Evolutionary conservation across 2,797 vertebrate genomes (phyloP), one percentile per base, ranked within the genome.

Genomic region (Clamator glandarius): DNA sequence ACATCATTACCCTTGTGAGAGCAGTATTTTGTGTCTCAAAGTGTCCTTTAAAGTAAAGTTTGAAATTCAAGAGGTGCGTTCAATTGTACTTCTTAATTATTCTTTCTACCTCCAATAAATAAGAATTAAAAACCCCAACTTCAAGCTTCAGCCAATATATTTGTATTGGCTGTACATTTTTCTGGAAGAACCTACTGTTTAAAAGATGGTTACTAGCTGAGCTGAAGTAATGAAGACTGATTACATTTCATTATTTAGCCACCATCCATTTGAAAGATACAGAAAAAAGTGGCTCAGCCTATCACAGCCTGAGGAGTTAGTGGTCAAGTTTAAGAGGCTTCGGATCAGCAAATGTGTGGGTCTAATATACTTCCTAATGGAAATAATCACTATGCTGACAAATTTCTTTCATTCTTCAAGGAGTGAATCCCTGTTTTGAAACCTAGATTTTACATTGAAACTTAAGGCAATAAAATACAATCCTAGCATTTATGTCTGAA

Each of bases 401-500:
- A 91, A 90, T 35, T 10, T 61, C 50, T 69, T 46, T 52, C 54
- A 17, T 42, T 68, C 55, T 66, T 73, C 70, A 46, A 90, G 73
- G n/a, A 63, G 23, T 2, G 48, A 88, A 90, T 59, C 89, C 74
- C 63, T 1, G 12, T 41, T 88, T 78, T 58, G 78, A 86, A 95
- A 86, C 12, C 51, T 5, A 67, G 62, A 89, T 39, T 72, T 44
- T 6, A 15, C 1, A 11, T 36, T 28, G 68, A 52, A 68, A 83
- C 23, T 39, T 31, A 33, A 0, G 3, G 85, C 74, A 78, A 42
- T 84, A 92, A 96, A 92, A 93, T 48, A 69, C 59, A 84, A 88
- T 39, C 91, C 91, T 15, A 69, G 58, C 25, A 13, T 89, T 95
- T 48, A 33, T 20, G 55, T 41, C 80, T 93, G 91, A 91, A 94